Base-by-base conservation (phyloP, 2,888 invertebrate species). In the Chrysomela aeneicollis region DNA sequence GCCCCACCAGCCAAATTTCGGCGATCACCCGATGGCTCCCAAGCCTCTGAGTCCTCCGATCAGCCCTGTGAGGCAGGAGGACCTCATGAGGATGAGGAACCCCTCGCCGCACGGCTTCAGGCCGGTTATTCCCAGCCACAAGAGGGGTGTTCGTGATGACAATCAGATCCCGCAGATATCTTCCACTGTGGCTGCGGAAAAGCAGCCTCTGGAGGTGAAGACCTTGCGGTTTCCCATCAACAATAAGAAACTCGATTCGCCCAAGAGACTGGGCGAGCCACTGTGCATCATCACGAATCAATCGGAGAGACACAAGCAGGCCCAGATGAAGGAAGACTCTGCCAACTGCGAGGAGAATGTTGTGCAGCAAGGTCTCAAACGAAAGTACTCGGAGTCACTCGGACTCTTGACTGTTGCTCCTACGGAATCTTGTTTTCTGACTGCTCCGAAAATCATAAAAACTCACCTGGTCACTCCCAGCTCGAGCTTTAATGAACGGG, bases 41-140 rank as follows among this genome's bases (percentile, higher is more conserved):
- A 76, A 76, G 66, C 71, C 76, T 8, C 64, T 78, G 22, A 91
- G 91, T 76, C 92, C 92, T 0, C 89, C 91, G 0, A 77, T 90
- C 12, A 92, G 92, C 74, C 92, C 92, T 0, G 81, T 51, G 32
- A 70, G 63, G 47, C 54, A 52, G 17, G 70, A 68, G 8, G 70
- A 68, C 12, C n/a, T n/a, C n/a, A 15, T 55, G 1, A 54, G 70
- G 49, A 49, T 63, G 6, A 61, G 71, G 32, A 69, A 66, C 51
- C 72, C 73, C 15, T 78, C 79, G 5, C 76, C 78, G 1, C 76
- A 74, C 35, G 80, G 81, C 3, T 82, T 82, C 61, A 73, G 80
- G 54, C 81, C 82, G 12, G 77, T 82, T 0, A 55, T 71, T 6
- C 73, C 75, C 6, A 63, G 62, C 49, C 73, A 72, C 6, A 68